Base-by-base conservation (phyloP, 2,797 vertebrate species). In the Myotis vivesi region DNA sequence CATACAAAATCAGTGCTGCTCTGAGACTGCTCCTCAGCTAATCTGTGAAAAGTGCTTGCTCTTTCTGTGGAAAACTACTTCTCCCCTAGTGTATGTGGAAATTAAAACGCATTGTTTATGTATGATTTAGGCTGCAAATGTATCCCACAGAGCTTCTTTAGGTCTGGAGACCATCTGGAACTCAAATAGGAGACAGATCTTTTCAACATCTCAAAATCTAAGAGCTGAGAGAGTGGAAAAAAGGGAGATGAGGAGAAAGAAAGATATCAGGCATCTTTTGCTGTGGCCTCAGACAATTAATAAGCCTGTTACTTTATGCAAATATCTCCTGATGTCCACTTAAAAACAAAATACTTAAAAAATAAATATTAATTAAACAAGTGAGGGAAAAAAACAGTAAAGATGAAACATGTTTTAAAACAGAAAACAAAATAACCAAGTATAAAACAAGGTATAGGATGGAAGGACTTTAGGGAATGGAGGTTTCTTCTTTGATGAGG, bases 361-460 rank as follows among this genome's bases (percentile, higher is more conserved):
- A 38, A 49, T 28, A 53, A 62, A 57, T 86, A 59, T 36, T 88
- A 77, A 92, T 69, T 82, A 79, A 84, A 81, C 3, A 62, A 17
- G 2, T 85, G 30, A 80, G 38, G 30, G 23, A 90, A 79, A 92
- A 89, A 22, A 8, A 49, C 20, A 66, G 4, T 55, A 55, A 89
- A 86, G 17, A 16, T 73, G 73, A 86, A 93, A 87, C 11, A 53
- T 55, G 17, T 28, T 94, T 85, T 64, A 71, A 84, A 92, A 87
- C 36, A 77, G 83, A 82, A 41, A 81, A 53, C 38, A 85, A 16
- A 76, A 73, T 28, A 94, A 41, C 46, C 49, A 77, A 91, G 19
- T 30, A 82, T 76, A 77, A 89, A 87, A 8, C 10, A 84, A 81
- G 16, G 12, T 69, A 41, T 75, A 72, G 13, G 6, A 1, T 82